Base-by-base conservation (phyloP, 2,797 vertebrate genomes). In the Catharus ustulatus region DNA sequence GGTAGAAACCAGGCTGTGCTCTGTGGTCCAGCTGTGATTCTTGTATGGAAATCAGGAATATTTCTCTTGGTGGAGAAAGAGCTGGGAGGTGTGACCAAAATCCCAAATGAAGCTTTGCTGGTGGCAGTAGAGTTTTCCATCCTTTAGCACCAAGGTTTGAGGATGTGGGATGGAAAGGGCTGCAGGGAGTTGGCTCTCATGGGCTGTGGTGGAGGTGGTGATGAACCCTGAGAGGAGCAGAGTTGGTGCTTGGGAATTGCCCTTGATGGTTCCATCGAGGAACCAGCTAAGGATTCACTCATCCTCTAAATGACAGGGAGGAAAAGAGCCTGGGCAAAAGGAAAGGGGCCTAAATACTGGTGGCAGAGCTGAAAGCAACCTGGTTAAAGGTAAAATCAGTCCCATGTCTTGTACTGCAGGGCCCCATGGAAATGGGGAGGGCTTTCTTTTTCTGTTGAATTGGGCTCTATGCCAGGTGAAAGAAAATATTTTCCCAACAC, bases 401-500 rank as follows among this genome's bases (percentile, higher is more conserved):
- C 76, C 59, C 1, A 8, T 89, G 80, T 45, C 94, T 91, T 89
- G 15, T 30, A n/a, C 46, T 75, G 86, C 76, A 78, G 94, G 94
- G 96, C 83, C 92, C 78, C 78, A 42, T 91, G 87, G 84, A 94
- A 58, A 89, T 4, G 64, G 57, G 81, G 36, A 95, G 82, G 54
- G 26, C 67, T 90, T 72, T 77, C 84, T 72, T 89, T 63, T 86
- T 94, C 95, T 95, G 91, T 95, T 93, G 89, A 95, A 95, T 96
- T 22, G 82, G 95, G 93, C 86, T 69, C 54, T 42, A 6, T 26
- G 92, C 96, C 93, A 96, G 87, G 52, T 84, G 85, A 97, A 97
- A 75, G 93, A 96, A 97, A 97, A 96, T 92, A 93, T 96, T 96
- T 96, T 95, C 94, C 86, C 83, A 89, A 87, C 87, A 96, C 89